Conservation (phyloP, 2,888 invertebrate species). For the Cordilura impudica region DNA sequence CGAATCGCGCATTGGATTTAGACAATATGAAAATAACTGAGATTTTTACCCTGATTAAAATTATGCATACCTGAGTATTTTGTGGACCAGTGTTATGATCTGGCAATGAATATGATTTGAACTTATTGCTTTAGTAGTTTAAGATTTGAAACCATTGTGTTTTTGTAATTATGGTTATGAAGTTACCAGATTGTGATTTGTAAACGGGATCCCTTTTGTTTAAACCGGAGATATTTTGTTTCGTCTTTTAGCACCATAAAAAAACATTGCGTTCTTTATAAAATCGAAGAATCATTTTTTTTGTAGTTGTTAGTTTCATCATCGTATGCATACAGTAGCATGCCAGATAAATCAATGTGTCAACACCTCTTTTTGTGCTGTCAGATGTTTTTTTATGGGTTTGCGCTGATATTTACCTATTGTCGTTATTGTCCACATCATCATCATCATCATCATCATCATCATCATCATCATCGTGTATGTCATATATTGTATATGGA, state of each 20-base stretch:
- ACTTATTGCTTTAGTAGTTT: slow-evolving; percentile 42
- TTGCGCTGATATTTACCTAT: slow-evolving; percentile 76
- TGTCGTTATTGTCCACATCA: slow-evolving; percentile 68
- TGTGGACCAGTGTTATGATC: background rate
- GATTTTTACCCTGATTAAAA: too few species aligned
- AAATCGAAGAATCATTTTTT: slow-evolving; percentile 33
- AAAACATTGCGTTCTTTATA: slow-evolving; percentile 49
- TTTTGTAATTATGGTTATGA: slow-evolving; percentile 51
- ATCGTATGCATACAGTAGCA: slow-evolving; percentile 66
- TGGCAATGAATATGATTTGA: slow-evolving; percentile 20
- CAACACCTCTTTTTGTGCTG: slow-evolving; percentile 78
- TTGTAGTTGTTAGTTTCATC: slow-evolving; percentile 41
- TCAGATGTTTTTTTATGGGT: slow-evolving; percentile 75
- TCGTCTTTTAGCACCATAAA: slow-evolving; percentile 22
- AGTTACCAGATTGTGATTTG: slow-evolving; percentile 66
- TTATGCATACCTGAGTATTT: too few species aligned
- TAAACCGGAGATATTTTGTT: slow-evolving; percentile 17
- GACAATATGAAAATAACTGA: too few species aligned
- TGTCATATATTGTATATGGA: slow-evolving; percentile 31
- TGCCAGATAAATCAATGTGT: slow-evolving; percentile 78
- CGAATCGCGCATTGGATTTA: too few species aligned
- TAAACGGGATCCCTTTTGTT: slow-evolving; percentile 63
- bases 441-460: slow-evolving; percentile 47
- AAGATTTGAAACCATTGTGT: slow-evolving; percentile 56
- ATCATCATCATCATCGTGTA: slow-evolving; percentile 38